Conservation (phyloP, 2,113 vertebrate species). For the Lichenostomus cassidix region DNA sequence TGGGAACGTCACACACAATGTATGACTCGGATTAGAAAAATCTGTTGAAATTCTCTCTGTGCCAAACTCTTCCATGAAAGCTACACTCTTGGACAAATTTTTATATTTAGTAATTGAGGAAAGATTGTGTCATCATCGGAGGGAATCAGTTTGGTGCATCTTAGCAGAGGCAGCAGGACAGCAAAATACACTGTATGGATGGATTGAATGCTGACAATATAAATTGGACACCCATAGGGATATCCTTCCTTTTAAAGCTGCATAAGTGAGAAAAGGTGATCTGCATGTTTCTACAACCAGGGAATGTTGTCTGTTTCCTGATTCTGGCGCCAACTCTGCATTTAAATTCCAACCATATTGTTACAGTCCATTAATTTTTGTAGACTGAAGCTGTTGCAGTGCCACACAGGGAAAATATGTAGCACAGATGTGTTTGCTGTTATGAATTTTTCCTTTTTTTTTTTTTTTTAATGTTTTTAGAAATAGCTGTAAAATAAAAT, state of each 20-base stretch:
- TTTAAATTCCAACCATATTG: constrained; percentile 47
- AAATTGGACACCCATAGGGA: neutral
- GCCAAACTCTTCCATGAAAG: neutral
- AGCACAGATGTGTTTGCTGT: constrained; percentile 41
- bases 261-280: constrained; percentile 6
- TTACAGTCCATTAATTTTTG: constrained; percentile 41
- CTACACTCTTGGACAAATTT: neutral
- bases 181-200: neutral
- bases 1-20: neutral
- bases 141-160: neutral
- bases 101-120: neutral
- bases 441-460: neutral
- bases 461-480: neutral
- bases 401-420: constrained; percentile 52
- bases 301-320: neutral
- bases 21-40: neutral
- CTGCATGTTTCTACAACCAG: neutral
- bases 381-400: constrained; percentile 14
- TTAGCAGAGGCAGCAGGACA: neutral
- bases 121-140: neutral
- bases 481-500: constrained; percentile 39
- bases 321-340: neutral
- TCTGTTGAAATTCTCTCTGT: neutral
- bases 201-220: neutral
- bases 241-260: neutral